Conservation (phyloP, 1,140 invertebrate genomes). For the Delia radicum region DNA sequence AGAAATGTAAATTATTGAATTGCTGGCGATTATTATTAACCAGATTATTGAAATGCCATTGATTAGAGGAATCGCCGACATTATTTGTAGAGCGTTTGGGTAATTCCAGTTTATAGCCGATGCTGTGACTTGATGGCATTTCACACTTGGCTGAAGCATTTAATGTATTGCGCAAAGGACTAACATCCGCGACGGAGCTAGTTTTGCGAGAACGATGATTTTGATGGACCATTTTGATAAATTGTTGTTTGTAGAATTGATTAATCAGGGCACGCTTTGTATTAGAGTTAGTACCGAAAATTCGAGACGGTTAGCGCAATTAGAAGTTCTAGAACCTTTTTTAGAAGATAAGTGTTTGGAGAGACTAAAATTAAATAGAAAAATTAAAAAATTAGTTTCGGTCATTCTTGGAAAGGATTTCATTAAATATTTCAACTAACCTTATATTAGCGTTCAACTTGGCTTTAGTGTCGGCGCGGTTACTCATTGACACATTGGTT, state of each 20-base stretch:
- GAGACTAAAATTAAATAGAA: constrained; percentile 35
- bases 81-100: not conserved
- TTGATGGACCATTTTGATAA: constrained; percentile 47
- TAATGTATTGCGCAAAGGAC: constrained; percentile 40
- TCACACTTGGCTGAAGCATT: constrained; percentile 33
- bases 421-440: no score
- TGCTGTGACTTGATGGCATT: constrained; percentile 40
- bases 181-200: constrained; percentile 46
- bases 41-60: constrained; percentile 48
- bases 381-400: not conserved
- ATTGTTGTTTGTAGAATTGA: not conserved
- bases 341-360: constrained; percentile 53
- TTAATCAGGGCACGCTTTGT: constrained; percentile 49
- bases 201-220: constrained; percentile 45
- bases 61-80: constrained; percentile 31
- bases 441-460: constrained; percentile 52
- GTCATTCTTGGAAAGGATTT: no score
- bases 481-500: constrained; percentile 54
- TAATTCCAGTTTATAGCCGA: constrained; percentile 34
- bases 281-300: constrained; percentile 48
- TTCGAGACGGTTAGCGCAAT: constrained; percentile 51
- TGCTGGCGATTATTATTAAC: constrained; percentile 47
- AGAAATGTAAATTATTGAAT: constrained; percentile 51
- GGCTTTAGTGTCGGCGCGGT: constrained; percentile 51
- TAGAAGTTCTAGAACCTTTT: constrained; percentile 51